phyloP scores from a whole-genome alignment of 2,113 vertebrate species.

The Piprites chloris region DNA sequence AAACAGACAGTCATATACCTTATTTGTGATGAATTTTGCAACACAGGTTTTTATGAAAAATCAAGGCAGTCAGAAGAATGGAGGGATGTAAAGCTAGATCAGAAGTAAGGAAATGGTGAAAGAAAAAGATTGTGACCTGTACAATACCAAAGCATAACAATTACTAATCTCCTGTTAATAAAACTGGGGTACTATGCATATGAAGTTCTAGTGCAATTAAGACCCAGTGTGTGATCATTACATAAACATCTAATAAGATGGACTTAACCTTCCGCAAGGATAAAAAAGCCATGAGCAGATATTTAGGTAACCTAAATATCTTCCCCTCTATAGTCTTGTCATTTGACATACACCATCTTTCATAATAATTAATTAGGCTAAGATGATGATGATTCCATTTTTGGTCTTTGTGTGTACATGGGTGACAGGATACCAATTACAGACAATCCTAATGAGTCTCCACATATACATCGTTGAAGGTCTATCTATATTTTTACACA shows the following conservation, averaged over 20 bases:
- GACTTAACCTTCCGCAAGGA: neutral
- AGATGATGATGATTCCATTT: neutral
- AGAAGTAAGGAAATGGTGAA: neutral
- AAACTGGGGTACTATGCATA: neutral
- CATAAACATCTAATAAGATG: neutral
- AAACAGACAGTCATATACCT: neutral
- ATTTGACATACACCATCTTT: neutral
- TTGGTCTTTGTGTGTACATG: neutral
- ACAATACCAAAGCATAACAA: neutral
- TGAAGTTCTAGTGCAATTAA: neutral
- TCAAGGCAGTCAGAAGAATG: fast-evolving
- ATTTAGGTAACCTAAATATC: neutral
- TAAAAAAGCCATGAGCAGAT: neutral
- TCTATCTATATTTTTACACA: neutral
- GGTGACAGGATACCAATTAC: neutral
- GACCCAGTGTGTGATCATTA: neutral
- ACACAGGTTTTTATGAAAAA: neutral
- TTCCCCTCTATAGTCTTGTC: neutral
- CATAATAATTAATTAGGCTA: neutral
- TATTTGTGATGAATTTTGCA: neutral
- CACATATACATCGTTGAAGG: neutral
- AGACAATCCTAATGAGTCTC: neutral
- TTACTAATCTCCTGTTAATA: neutral
- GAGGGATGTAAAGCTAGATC: neutral
- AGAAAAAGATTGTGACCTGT: neutral